Evolutionary conservation across 2,888 invertebrate genomes (phyloP).

Genomic region (Stenolophus ochropezus): DNA sequence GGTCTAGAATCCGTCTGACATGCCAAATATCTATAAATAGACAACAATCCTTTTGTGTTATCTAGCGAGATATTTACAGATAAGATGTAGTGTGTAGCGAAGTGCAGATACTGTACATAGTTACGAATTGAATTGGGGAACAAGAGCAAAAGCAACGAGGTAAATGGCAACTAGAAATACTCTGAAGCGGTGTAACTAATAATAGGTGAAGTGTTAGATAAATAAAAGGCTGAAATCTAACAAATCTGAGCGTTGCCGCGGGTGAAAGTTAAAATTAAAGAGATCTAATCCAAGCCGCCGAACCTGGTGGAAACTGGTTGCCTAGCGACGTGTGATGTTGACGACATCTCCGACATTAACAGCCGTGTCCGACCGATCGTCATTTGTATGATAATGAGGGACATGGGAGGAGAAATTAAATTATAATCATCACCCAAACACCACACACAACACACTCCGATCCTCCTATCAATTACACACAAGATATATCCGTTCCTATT

Average conservation of each 20-base stretch:
- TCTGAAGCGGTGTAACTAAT: not conserved
- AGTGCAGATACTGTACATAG: not conserved
- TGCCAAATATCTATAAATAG: not conserved
- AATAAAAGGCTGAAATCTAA: not conserved
- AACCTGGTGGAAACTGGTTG: too few relatives aligned
- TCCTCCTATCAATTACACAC: not conserved
- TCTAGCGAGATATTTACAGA: not conserved
- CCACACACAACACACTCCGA: not conserved
- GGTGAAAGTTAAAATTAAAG: too few relatives aligned
- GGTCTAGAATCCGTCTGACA: not conserved
- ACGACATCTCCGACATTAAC: constrained; percentile 38
- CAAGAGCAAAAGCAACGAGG: not conserved
- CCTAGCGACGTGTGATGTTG: not conserved
- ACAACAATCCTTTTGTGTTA: not conserved
- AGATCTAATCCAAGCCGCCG: too few relatives aligned
- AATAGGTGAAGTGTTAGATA: not conserved
- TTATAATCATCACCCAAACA: not conserved
- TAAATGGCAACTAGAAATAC: not conserved
- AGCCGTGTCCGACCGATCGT: constrained; percentile 40
- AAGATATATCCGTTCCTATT: too few relatives aligned
- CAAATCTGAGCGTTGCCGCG: too few relatives aligned
- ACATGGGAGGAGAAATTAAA: not conserved
- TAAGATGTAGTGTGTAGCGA: not conserved
- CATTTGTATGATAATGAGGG: constrained; percentile 51
- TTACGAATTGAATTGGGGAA: not conserved